A percentile compares a stretch with the other conserved stretches of the same genome.
Conservation (phyloP, 2,797 vertebrate genomes). For the Eulemur rubriventer region DNA sequence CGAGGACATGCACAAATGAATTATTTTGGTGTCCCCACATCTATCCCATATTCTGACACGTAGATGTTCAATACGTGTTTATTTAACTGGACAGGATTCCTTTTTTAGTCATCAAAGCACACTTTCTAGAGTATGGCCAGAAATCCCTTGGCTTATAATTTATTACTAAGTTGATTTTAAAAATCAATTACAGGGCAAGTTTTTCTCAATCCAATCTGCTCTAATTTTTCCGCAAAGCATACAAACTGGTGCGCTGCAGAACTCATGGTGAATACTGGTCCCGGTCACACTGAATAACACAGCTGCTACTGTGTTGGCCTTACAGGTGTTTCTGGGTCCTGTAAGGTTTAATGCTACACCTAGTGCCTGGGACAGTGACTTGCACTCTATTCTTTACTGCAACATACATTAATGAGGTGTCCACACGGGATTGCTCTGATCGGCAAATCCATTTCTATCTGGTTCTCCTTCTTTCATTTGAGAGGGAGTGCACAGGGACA, state of each 20-base stretch:
- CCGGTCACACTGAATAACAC: not conserved
- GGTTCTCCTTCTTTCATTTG: not conserved
- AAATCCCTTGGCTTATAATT: not conserved
- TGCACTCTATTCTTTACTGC: no score
- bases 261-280: not conserved
- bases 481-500: not conserved
- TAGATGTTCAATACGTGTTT: not conserved
- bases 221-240: not conserved
- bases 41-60: not conserved
- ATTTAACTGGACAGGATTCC: not conserved
- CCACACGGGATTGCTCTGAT: not conserved
- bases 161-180: not conserved
- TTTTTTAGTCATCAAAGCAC: not conserved
- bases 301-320: not conserved
- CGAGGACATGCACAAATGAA: not conserved
- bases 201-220: not conserved
- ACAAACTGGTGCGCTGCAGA: not conserved
- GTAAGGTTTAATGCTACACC: not conserved
- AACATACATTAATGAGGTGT: not conserved
- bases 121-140: not conserved
- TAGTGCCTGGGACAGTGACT: rapidly evolving
- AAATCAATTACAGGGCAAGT: not conserved
- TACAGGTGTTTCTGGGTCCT: not conserved
- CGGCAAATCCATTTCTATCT: not conserved
- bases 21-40: not conserved